Evolutionary conservation across 2,797 vertebrate species (phyloP).

Genomic region (Falco biarmicus): DNA sequence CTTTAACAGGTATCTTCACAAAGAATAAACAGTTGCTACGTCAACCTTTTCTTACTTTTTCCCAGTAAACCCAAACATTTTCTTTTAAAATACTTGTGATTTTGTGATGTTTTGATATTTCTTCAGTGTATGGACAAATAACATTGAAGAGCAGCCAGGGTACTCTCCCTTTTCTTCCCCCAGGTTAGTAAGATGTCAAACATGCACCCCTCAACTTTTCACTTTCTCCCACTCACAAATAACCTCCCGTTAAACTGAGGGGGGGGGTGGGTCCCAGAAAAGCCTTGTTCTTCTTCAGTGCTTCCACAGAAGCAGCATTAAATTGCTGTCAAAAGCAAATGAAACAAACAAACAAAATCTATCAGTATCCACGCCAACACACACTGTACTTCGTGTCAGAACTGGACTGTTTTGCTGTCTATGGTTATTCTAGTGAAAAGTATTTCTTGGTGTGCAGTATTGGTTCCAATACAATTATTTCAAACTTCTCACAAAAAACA

Average conservation of each 20-base stretch:
- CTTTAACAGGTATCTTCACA: neutral
- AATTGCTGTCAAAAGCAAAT: neutral
- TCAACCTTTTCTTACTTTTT: neutral
- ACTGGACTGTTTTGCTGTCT: neutral
- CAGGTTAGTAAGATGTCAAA: neutral
- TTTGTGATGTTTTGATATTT: neutral
- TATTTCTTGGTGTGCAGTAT: neutral
- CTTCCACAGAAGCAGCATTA: neutral
- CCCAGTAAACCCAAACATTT: neutral
- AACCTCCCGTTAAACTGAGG: neutral
- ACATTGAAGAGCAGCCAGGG: neutral
- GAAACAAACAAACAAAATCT: neutral
- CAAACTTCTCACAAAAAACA: neutral
- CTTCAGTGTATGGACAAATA: neutral
- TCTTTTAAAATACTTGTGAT: neutral
- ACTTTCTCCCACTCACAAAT: neutral
- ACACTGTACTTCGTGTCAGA: neutral
- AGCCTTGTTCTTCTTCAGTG: neutral
- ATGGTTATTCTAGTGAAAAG: neutral
- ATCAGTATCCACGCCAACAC: neutral
- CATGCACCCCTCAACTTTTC: neutral
- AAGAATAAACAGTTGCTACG: neutral
- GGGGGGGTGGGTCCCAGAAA: neutral
- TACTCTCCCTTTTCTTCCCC: neutral
- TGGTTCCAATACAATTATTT: neutral